Evolutionary conservation across 2,888 invertebrate species (phyloP), one percentile per base, ranked within the genome.

Genomic region (Ectemnius lituratus): DNA sequence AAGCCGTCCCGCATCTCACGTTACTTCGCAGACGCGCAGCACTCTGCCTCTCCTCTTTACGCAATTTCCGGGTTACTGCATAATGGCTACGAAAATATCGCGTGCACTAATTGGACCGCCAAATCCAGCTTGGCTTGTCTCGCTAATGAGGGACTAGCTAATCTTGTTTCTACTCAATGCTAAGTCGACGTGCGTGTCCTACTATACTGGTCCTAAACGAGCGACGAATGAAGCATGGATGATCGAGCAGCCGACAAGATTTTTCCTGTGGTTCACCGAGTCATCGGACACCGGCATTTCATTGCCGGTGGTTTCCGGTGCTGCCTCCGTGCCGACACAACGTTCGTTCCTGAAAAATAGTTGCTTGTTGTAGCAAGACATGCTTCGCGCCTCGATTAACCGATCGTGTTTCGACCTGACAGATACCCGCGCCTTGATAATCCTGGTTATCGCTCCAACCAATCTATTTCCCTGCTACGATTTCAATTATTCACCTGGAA

Each of bases 231-330:
- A 61, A 28, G 45, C 14, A 45, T 57, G 13, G 62, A 16, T 45
- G 56, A 47, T 27, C 52, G 67, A 62, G 58, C 47, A 37, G n/a
- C 28, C 14, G 28, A 56, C 37, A 13, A 28, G 20, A 56, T 28
- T 70, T 65, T 46, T 60, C 45, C 27, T n/a, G 70, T 59, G 70
- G 65, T 59, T 57, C 61, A 52, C 62, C 70, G 23, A 20, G 70
- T 52, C 61, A 70, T 27, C 46, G 60, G 64, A 70, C 52, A 70
- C 52, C 20, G 45, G 4, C 45, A 45, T 52, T 61, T 45, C 56
- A 37, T 37, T 11, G 37, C 13, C 16, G 37, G 63, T 28, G 63
- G 47, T 58, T 69, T 69, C 69, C 63, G 69, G 52, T 69, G 62
- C 60, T 52, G 2, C 52, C 37, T 52, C n/a, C 14, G 52, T 16